Base-by-base conservation (phyloP, 1,140 invertebrate species). In the Sarcophaga peregrina region DNA sequence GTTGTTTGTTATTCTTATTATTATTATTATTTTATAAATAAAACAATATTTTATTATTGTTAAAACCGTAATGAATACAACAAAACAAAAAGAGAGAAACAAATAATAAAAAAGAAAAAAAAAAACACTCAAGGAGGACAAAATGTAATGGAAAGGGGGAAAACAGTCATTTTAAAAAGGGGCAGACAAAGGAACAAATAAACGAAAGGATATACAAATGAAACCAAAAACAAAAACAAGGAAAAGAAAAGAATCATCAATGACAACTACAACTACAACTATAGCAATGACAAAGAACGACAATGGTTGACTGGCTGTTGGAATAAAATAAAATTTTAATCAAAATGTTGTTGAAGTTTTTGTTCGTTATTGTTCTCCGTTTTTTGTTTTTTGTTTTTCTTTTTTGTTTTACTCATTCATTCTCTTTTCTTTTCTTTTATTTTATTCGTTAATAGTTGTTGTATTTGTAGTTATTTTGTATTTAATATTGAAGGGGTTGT, bases 261-360 rank as follows among this genome's bases (percentile, higher is more conserved):
- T 50, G 75, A 78, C 75, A 78, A 78, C 50, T n/a, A 45, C 75
- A 78, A 78, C 50, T 76, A 76, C 25, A 37, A 4, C 25, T 37
- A 37, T n/a, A n/a, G n/a, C 25, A 37, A 37, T 4, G 25, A 37
- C 25, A 37, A 37, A 1, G 25, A 37, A 37, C 25, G 25, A 37
- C 25, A 37, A 37, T 37, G 25, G 25, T 37, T 37, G 25, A 37
- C 25, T 37, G 25, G 25, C 25, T 37, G 25, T 4, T 37, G 25
- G 25, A 76, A 76, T 78, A 78, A 37, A 68, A 68, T 68, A 68
- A 78, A 78, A 78, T 52, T 78, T 78, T 78, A 78, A 78, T 78
- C 75, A 78, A 78, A 78, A 52, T 78, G 75, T 78, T 50, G 75
- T 78, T 78, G 48, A 50, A 78, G 75, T 25, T 50, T 3, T 50